Evolutionary conservation across 2,888 invertebrate genomes (phyloP), one percentile per base, ranked within the genome.

Genomic region (Eupithecia exiguata): DNA sequence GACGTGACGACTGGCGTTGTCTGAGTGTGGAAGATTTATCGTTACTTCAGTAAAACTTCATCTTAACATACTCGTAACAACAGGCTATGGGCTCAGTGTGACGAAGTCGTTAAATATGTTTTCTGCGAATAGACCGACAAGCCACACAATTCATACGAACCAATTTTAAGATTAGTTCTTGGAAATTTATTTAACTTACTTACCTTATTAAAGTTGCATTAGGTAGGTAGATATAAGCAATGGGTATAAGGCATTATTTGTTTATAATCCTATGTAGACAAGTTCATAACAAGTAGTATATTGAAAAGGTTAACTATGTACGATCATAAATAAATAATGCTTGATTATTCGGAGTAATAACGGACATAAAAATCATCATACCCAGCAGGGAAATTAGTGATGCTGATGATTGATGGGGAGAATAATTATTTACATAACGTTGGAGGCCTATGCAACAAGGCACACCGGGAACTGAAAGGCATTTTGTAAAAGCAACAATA

Each of bases 71-170:
- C n/a, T n/a, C n/a, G n/a, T n/a, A 69, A 16, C 43, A 43, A 53
- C 12, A 67, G 77, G 74, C 25, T 66, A 72, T 69, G 69, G 69
- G 69, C 40, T 70, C 43, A 77, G 72, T 66, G 25, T 66, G 66
- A 74, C 79, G 68, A 74, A 76, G 38, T 30, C 62, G 46, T 61
- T 58, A 77, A 78, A 74, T 74, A 72, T 70, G 67, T 70, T 76
- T 79, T 78, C 77, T 72, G 62, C 63, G 79, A 79, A 81, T 67
- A 67, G 46, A 38, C 71, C 73, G 69, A 30, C 30, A 30, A 40
- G 25, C 40, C 43, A 72, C 73, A 35, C 69, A 63, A 58, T 68
- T 66, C 53, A 62, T 30, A 61, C 43, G 63, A 74, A 43, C 68
- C 67, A 63, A 72, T 69, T 49, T 35, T 36, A 30, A 38, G 43